A percentile compares a stretch with the other conserved stretches of the same genome.
Conservation (phyloP, 2,797 vertebrate genomes). For the Notolabrus celidotus region DNA sequence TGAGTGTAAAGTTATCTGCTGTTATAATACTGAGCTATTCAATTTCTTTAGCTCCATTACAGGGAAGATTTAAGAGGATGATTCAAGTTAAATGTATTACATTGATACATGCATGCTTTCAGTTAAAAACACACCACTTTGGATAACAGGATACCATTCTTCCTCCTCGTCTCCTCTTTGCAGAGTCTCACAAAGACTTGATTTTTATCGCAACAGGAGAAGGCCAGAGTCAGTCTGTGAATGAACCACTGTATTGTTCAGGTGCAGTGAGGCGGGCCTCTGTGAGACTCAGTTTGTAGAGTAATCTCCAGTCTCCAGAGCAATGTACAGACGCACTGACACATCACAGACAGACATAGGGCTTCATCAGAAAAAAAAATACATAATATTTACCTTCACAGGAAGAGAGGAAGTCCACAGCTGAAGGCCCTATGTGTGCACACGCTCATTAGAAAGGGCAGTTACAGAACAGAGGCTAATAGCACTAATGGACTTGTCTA, state of each 20-base stretch:
- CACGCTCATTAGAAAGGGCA: conserved; percentile 48
- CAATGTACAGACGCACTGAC: conserved; percentile 51
- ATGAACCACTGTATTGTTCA: conserved; percentile 80
- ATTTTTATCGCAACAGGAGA: conserved; percentile 67
- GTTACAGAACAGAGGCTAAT: conserved; percentile 42
- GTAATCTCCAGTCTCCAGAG: conserved; percentile 54
- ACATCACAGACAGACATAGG: conserved; percentile 57
- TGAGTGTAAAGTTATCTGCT: background rate
- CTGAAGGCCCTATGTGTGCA: conserved; percentile 54
- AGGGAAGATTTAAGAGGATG: background rate
- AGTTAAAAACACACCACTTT: conserved; percentile 46
- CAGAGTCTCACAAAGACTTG: conserved; percentile 63
- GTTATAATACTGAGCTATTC: background rate
- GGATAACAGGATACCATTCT: conserved; percentile 23
- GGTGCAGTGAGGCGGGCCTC: conserved; percentile 62
- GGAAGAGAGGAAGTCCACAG: conserved; percentile 57
- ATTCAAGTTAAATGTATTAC: conserved; percentile 22
- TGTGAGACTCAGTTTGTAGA: conserved; percentile 65
- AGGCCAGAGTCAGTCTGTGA: conserved; percentile 45
- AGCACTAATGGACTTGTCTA: conserved; percentile 63
- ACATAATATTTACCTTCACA: conserved; percentile 64
- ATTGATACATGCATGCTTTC: conserved; percentile 1
- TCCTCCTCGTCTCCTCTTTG: conserved; percentile 46
- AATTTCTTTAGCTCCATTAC: background rate
- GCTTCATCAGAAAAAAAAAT: conserved; percentile 35